Conservation (phyloP, 2,113 vertebrate species). For the Protobothrops mucrosquamatus region DNA sequence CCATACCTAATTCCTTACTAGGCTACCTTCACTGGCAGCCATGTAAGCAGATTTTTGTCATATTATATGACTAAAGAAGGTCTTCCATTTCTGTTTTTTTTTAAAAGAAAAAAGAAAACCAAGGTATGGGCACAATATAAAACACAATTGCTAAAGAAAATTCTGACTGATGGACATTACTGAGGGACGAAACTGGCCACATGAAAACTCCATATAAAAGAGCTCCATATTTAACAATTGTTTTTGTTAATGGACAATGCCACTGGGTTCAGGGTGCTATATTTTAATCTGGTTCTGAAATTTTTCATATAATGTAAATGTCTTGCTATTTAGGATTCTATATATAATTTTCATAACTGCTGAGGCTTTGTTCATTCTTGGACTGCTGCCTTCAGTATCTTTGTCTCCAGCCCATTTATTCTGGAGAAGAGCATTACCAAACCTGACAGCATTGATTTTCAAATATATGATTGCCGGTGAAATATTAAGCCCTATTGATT, state of each 20-base stretch:
- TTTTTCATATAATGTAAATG: accelerated
- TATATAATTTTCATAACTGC: constrained; percentile 35
- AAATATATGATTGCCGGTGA: constrained; percentile 66
- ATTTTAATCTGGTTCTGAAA: background rate
- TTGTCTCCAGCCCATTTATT: constrained; percentile 47
- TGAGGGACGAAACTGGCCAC: background rate
- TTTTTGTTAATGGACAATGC: background rate
- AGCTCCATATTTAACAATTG: background rate
- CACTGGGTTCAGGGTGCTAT: background rate
- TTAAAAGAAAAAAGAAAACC: background rate
- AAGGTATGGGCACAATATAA: background rate
- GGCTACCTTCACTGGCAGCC: background rate
- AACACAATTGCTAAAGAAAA: background rate
- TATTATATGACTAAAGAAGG: background rate
- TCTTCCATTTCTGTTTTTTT: background rate
- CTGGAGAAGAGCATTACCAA: constrained; percentile 43
- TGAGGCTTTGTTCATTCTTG: constrained; percentile 44
- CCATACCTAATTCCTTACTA: background rate
- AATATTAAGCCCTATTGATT: constrained; percentile 76
- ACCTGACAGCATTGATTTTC: constrained; percentile 71
- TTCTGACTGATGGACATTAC: background rate
- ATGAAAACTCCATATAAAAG: background rate
- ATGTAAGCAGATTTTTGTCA: background rate
- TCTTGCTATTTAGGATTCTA: background rate
- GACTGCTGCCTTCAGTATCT: constrained; percentile 47